Evolutionary conservation across 2,797 vertebrate species (phyloP).

Genomic region (Podarcis siculus): DNA sequence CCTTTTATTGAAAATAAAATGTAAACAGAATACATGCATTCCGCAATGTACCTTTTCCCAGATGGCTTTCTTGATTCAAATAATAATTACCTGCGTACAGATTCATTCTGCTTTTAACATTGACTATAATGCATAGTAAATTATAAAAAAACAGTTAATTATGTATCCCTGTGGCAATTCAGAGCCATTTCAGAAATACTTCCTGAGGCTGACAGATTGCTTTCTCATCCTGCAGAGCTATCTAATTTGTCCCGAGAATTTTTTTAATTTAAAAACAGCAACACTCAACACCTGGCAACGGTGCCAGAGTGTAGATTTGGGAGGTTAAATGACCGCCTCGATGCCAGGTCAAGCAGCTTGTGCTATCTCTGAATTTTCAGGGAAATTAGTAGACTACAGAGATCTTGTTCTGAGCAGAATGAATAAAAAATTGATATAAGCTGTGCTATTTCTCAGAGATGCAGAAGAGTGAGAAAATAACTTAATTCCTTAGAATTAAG

Average conservation of each 20-base stretch:
- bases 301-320: background rate
- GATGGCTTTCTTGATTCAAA: conserved; percentile 60
- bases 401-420: background rate
- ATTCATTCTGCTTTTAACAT: conserved; percentile 49
- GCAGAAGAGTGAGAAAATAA: background rate
- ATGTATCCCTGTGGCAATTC: conserved; percentile 47
- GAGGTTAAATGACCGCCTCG: background rate
- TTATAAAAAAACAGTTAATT: conserved; percentile 54
- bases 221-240: background rate
- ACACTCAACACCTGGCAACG: background rate
- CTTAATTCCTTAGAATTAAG: background rate
- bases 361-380: background rate
- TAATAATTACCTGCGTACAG: conserved; percentile 52
- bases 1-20: conserved; percentile 37
- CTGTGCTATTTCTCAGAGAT: background rate
- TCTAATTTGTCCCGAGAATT: background rate
- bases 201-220: conserved; percentile 22
- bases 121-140: conserved; percentile 54
- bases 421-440: background rate
- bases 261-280: background rate
- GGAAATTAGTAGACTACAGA: background rate
- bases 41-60: conserved; percentile 44
- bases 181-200: conserved; percentile 56
- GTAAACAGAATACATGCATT: conserved; percentile 46
- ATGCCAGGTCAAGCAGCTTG: background rate